These are phyloP conservation scores for Cheilinus undulatus DNA, from an alignment of 2,113 vertebrate species.

Conservation along the genomic window DNA sequence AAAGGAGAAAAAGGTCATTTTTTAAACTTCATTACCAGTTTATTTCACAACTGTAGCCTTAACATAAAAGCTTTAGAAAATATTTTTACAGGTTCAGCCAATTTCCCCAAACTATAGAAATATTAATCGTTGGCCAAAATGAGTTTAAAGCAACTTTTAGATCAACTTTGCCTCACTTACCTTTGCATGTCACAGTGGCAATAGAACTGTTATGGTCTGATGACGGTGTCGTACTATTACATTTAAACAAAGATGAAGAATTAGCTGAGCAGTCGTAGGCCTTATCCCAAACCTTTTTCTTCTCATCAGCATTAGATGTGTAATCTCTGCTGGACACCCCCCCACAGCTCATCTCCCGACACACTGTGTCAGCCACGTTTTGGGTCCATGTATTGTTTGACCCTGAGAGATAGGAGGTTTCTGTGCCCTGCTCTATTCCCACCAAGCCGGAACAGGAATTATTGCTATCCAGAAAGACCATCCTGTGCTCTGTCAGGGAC, in stretches of 20 bases:
- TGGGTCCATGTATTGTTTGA: not conserved
- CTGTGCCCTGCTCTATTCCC: not conserved
- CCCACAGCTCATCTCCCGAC: conserved; percentile 64
- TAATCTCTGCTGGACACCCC: fast-evolving
- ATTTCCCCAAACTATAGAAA: not conserved
- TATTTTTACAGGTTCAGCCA: too few relatives aligned
- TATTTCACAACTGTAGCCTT: not conserved
- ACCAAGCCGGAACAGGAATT: conserved; percentile 62
- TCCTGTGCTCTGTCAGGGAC: conserved; percentile 43
- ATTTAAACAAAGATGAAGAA: conserved; percentile 38
- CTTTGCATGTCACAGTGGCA: conserved; percentile 61
- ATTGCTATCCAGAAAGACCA: conserved; percentile 39
- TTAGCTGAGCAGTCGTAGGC: conserved; percentile 24
- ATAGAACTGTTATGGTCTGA: not conserved
- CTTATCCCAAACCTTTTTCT: fast-evolving
- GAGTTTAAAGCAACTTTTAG: not conserved
- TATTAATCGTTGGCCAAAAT: not conserved
- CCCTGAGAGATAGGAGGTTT: conserved; percentile 43
- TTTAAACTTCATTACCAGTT: not conserved
- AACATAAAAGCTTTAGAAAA: too few relatives aligned
- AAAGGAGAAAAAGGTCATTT: not conserved
- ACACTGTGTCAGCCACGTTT: conserved; percentile 31
- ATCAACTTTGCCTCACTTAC: conserved; percentile 36
- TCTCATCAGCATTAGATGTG: fast-evolving
- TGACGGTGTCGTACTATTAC: fast-evolving